A percentile compares a stretch with the other conserved stretches of the same genome.
phyloP scores from a whole-genome alignment of 2,888 invertebrate genomes.

The Mongoloraphidia duomilia region DNA sequence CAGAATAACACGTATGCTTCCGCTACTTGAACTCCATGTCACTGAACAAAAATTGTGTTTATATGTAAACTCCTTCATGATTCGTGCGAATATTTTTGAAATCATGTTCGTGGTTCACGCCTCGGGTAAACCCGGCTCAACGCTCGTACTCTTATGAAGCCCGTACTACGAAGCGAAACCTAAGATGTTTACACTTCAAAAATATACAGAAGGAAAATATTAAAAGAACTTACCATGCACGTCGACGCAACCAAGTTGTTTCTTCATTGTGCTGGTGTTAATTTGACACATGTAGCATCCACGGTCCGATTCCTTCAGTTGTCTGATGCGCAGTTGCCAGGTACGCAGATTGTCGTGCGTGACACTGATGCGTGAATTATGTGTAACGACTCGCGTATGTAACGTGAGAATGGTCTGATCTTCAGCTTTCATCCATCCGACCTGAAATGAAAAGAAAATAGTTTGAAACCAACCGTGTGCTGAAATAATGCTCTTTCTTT shows the following conservation, averaged over 20 bases:
- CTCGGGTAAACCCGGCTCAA: no score
- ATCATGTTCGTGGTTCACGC: no score
- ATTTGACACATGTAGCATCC: conserved; percentile 91
- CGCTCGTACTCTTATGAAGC: no score
- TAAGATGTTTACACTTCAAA: no score
- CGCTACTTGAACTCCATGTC: no score
- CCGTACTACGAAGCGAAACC: no score
- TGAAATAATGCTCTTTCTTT: no score
- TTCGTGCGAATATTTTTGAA: no score
- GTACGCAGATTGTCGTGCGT: conserved; percentile 69
- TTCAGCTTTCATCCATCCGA: conserved; percentile 79
- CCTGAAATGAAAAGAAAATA: conserved; percentile 37
- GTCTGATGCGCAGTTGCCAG: conserved; percentile 75
- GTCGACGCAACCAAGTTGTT: conserved; percentile 75
- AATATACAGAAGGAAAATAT: neutral
- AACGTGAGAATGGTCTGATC: conserved; percentile 82
- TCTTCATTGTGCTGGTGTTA: conserved; percentile 76
- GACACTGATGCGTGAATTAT: conserved; percentile 69
- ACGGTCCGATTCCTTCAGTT: conserved; percentile 65
- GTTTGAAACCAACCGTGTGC: neutral
- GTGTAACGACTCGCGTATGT: conserved; percentile 70
- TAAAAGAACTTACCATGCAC: conserved; percentile 56
- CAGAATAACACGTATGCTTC: no score
- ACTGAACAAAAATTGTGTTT: no score
- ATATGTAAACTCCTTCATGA: no score